A percentile compares a stretch with the other conserved stretches of the same genome.
These are phyloP conservation scores for Tapera naevia DNA, from an alignment of 2,797 vertebrate species.

Conservation along the genomic window DNA sequence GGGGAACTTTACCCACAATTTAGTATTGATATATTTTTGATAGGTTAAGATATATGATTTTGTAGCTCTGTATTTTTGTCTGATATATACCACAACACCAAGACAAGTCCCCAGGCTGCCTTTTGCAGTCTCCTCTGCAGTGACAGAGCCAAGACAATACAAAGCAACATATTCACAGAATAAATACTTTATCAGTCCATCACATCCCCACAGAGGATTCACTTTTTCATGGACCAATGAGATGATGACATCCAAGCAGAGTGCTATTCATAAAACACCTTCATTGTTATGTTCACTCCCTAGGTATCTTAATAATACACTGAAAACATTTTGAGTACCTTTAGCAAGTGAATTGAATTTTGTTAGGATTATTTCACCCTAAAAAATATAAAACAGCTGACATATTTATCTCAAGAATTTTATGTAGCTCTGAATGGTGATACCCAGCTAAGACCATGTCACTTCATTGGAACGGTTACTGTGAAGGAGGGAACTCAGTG, in stretches of 20 bases:
- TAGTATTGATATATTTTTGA: neutral
- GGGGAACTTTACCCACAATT: neutral
- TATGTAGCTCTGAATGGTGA: neutral
- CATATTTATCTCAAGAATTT: neutral
- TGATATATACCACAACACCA: neutral
- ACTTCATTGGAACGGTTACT: neutral
- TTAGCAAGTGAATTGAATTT: neutral
- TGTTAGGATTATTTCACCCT: neutral
- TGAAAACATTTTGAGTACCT: neutral
- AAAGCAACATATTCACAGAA: neutral
- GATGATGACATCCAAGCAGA: rapidly evolving
- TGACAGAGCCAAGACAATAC: neutral
- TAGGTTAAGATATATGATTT: neutral
- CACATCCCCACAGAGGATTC: neutral
- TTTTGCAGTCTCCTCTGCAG: neutral
- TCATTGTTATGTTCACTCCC: neutral
- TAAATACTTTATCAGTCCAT: neutral
- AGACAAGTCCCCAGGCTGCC: neutral
- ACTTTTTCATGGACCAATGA: neutral
- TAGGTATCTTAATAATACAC: neutral
- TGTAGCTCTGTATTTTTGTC: neutral
- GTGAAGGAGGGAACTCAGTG: neutral
- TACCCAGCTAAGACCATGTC: neutral
- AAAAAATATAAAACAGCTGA: neutral
- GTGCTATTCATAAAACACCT: neutral